These are phyloP conservation scores for Falco naumanni DNA, from an alignment of 2,797 vertebrate genomes.

Conservation along the genomic window DNA sequence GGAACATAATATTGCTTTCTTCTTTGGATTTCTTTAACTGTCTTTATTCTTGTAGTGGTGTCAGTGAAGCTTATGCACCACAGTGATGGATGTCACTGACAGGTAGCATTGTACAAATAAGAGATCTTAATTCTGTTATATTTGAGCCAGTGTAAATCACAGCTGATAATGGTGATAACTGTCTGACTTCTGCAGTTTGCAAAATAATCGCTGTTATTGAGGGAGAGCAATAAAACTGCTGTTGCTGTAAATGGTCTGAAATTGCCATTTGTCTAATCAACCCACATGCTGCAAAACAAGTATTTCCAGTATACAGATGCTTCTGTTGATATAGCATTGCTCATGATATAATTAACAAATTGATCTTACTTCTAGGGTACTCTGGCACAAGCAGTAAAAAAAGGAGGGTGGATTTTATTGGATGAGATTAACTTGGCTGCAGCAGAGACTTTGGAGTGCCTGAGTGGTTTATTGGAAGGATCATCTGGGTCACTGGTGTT, in stretches of 20 bases:
- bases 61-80: background rate
- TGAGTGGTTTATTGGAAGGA: slow-evolving; percentile 95
- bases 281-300: background rate
- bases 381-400: slow-evolving; percentile 92
- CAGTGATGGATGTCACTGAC: background rate
- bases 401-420: slow-evolving; percentile 95
- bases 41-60: background rate
- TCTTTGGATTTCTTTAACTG: background rate
- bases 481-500: slow-evolving; percentile 89
- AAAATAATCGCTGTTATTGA: background rate
- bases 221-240: background rate
- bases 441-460: slow-evolving; percentile 93
- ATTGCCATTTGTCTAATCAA: background rate
- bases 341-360: background rate
- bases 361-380: slow-evolving; percentile 83
- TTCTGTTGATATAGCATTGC: background rate
- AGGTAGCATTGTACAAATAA: background rate
- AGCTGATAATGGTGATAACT: background rate
- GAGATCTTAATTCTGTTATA: background rate
- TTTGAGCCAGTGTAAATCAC: background rate
- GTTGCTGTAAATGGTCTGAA: background rate
- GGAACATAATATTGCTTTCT: background rate
- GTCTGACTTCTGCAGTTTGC: background rate
- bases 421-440: slow-evolving; percentile 98
- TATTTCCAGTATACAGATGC: background rate